Evolutionary conservation across 2,113 vertebrate species (phyloP).

Genomic region (Varanus salvator): DNA sequence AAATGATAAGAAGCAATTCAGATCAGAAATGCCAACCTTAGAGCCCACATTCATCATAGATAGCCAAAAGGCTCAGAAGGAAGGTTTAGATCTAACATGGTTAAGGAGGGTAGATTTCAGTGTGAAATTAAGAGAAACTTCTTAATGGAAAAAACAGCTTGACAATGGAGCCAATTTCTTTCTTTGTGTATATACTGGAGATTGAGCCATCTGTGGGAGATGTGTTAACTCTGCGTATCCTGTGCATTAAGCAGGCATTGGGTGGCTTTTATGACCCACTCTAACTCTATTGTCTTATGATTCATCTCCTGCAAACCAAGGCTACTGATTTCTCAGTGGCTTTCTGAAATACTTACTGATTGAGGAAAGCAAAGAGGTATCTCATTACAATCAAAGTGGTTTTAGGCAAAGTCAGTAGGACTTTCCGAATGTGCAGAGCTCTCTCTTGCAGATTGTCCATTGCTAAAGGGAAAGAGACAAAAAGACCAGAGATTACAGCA

Average conservation of each 20-base stretch:
- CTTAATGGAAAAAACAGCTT: background rate
- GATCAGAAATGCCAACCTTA: background rate
- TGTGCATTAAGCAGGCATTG: background rate
- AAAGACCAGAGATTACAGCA: background rate
- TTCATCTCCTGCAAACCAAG: background rate
- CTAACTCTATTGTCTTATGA: background rate
- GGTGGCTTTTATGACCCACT: too few relatives aligned
- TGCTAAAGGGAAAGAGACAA: slow-evolving; percentile 78
- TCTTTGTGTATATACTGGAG: too few relatives aligned
- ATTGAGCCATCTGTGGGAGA: background rate
- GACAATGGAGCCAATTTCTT: background rate
- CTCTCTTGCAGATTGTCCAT: slow-evolving; percentile 95
- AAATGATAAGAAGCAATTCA: background rate
- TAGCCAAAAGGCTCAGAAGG: background rate
- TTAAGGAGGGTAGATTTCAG: background rate
- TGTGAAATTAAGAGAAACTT: background rate
- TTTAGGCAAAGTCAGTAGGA: slow-evolving; percentile 87
- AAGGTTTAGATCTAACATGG: background rate
- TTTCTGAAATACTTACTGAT: slow-evolving; percentile 88
- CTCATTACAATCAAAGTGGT: slow-evolving; percentile 95
- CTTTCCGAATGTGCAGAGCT: slow-evolving; percentile 90
- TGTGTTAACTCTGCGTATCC: background rate
- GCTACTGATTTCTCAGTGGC: background rate
- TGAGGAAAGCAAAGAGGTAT: slow-evolving; percentile 98
- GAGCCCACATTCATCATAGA: background rate